Percentiles rank a stretch among this genome's conserved stretches.
Evolutionary conservation across 2,888 invertebrate species (phyloP).

Genomic region (Lasioglossum figueresi): DNA sequence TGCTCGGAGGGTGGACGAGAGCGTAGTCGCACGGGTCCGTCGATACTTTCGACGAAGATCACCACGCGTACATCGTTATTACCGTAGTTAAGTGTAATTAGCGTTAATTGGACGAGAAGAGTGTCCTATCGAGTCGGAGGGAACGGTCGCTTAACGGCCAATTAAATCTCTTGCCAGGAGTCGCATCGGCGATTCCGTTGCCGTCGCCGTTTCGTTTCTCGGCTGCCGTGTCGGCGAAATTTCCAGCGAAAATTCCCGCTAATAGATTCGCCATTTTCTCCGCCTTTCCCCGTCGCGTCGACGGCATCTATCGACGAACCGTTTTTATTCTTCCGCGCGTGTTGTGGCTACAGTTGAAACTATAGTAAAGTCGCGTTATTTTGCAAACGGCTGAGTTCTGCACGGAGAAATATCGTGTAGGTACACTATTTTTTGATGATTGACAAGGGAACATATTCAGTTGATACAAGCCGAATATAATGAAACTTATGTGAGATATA

Average conservation of each 20-base stretch:
- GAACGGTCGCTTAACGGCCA: conserved; percentile 67
- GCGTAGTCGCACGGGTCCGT: conserved; percentile 2
- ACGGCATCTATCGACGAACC: neutral
- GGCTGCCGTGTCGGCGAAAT: neutral
- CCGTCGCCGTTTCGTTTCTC: conserved; percentile 28
- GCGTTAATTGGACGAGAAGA: conserved; percentile 63
- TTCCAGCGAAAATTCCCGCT: conserved; percentile 20
- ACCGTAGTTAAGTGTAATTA: conserved; percentile 63
- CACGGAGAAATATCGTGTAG: no score
- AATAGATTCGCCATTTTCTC: conserved; percentile 9
- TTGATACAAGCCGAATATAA: no score
- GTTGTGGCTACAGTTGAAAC: no score
- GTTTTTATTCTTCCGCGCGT: neutral
- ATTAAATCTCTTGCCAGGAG: conserved; percentile 65
- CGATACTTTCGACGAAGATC: conserved; percentile 54
- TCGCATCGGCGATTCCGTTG: conserved; percentile 46
- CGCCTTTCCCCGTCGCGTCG: neutral
- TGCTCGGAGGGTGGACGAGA: neutral
- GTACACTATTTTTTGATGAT: no score
- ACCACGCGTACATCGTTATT: conserved; percentile 58
- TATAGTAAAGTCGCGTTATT: no score
- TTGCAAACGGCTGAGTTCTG: no score
- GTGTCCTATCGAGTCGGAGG: conserved; percentile 43
- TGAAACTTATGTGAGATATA: no score
- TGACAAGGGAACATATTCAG: no score